A percentile compares a stretch with the other conserved stretches of the same genome.
These are phyloP conservation scores for Platycercus adscitus DNA, from an alignment of 2,113 vertebrate genomes.

Conservation along the genomic window DNA sequence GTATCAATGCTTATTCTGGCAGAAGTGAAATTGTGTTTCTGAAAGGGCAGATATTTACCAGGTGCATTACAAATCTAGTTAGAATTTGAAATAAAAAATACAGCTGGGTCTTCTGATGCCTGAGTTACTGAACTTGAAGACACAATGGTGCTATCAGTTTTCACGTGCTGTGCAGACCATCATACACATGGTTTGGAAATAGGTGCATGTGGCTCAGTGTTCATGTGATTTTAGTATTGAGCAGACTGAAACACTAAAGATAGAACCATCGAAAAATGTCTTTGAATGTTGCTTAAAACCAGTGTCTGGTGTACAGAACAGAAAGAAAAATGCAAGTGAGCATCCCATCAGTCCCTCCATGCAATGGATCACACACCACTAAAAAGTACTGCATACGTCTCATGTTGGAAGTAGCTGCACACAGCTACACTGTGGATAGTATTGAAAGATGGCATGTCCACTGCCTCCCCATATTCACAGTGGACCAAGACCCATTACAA, in stretches of 20 bases:
- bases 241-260: neutral
- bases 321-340: fast-evolving
- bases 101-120: neutral
- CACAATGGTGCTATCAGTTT: neutral
- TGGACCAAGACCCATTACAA: neutral
- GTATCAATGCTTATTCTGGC: neutral
- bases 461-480: neutral
- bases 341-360: neutral
- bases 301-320: neutral
- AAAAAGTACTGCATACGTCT: neutral
- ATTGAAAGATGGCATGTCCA: neutral
- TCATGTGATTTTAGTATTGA: neutral
- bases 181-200: neutral
- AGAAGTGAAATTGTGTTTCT: neutral
- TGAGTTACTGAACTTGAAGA: neutral
- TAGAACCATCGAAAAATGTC: neutral
- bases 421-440: neutral
- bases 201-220: neutral
- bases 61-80: neutral
- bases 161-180: neutral
- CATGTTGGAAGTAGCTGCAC: neutral
- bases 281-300: neutral
- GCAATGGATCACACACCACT: neutral
- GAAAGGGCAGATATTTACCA: neutral
- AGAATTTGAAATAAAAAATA: neutral